phyloP scores from a whole-genome alignment of 2,888 invertebrate genomes.

The Apamea monoglypha region DNA sequence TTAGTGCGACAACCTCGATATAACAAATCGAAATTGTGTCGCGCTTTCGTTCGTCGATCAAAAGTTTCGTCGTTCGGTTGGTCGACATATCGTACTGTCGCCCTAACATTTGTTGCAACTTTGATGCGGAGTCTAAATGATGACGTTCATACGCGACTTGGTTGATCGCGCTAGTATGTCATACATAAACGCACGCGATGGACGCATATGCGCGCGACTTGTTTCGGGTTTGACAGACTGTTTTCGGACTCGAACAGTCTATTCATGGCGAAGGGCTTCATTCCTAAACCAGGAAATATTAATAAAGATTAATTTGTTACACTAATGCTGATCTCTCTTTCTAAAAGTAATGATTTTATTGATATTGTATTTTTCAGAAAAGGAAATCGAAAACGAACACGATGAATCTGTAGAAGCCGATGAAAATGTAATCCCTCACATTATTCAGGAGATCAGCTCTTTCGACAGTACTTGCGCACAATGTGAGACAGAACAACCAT shows the following conservation, averaged over 20 bases:
- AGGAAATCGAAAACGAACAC: constrained; percentile 85
- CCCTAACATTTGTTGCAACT: no score
- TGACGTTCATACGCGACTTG: not conserved
- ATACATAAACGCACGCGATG: not conserved
- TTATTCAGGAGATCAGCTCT: constrained; percentile 83
- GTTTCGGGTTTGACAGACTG: not conserved
- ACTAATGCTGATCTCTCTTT: not conserved
- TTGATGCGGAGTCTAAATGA: no score
- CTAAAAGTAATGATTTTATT: not conserved
- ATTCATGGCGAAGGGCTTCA: not conserved
- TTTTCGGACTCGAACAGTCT: not conserved
- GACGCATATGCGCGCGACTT: not conserved
- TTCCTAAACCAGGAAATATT: not conserved
- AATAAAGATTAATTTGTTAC: not conserved
- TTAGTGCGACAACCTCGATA: no score
- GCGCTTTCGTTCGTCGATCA: no score
- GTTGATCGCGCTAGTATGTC: not conserved
- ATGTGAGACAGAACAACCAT: constrained; percentile 80
- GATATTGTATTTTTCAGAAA: constrained; percentile 75
- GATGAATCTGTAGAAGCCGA: constrained; percentile 86
- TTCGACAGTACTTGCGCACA: constrained; percentile 84
- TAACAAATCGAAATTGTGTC: no score
- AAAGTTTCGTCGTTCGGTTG: no score
- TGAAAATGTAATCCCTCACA: constrained; percentile 76
- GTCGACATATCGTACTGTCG: no score